phyloP scores from a whole-genome alignment of 1,140 invertebrate genomes.

The Sarcophaga peregrina region DNA sequence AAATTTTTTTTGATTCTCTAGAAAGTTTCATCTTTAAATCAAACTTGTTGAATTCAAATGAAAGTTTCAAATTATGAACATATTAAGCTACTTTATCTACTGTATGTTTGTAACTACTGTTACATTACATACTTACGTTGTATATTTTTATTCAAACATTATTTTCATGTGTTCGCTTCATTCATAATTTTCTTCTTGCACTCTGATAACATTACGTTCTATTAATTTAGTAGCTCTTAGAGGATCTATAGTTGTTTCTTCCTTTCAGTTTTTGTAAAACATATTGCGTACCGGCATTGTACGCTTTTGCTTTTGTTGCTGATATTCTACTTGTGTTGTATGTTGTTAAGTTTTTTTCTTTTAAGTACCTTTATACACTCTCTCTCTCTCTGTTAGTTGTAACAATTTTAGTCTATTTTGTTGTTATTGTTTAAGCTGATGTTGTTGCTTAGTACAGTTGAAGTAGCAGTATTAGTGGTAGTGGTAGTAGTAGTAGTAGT shows the following conservation, averaged over 20 bases:
- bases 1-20: no score
- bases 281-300: not conserved
- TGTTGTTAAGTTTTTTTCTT: constrained; percentile 1
- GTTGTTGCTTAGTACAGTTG: no score
- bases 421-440: not conserved
- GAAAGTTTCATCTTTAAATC: no score
- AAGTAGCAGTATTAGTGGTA: not conserved
- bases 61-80: no score
- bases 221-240: not conserved
- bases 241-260: not conserved
- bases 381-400: not conserved
- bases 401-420: not conserved
- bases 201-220: not conserved
- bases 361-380: not conserved
- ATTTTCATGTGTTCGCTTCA: no score
- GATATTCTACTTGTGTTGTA: not conserved
- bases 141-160: no score
- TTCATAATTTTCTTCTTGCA: no score
- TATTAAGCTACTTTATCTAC: no score
- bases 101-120: no score
- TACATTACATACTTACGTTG: no score
- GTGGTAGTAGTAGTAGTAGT: not conserved
- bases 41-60: no score
- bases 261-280: not conserved
- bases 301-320: not conserved